These are phyloP conservation scores for Leptodactylus fuscus DNA, from an alignment of 2,113 vertebrate genomes.

Conservation along the genomic window DNA sequence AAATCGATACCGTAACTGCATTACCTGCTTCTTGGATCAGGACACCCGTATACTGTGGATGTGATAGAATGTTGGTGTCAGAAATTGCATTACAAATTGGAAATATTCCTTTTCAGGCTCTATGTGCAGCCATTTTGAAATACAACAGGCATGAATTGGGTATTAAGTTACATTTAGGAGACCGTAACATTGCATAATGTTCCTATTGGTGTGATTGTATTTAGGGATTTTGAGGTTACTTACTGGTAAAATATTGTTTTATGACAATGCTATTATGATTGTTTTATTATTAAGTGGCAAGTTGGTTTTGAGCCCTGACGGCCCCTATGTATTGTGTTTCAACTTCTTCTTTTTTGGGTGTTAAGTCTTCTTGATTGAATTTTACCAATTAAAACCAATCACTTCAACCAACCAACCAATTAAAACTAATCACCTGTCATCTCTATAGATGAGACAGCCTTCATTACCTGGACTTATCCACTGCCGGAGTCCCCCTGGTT, in stretches of 20 bases:
- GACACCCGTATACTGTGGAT: neutral
- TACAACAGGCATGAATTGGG: neutral
- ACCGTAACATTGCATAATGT: neutral
- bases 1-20: conserved; percentile 1
- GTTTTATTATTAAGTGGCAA: neutral
- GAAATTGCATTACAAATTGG: conserved; percentile 8
- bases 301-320: neutral
- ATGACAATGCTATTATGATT: neutral
- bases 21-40: conserved; percentile 4
- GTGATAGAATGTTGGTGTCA: neutral
- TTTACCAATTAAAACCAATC: neutral
- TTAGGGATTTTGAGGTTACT: neutral
- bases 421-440: neutral
- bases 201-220: neutral
- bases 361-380: neutral
- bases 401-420: too few relatives aligned
- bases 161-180: conserved; percentile 32
- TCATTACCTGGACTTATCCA: neutral
- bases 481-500: neutral
- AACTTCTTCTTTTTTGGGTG: neutral
- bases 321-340: too few relatives aligned
- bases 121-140: conserved; percentile 39
- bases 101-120: conserved; percentile 33
- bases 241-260: neutral
- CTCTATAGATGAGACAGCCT: neutral